phyloP scores from a whole-genome alignment of 2,113 vertebrate genomes.

The Zosterops japonicus region DNA sequence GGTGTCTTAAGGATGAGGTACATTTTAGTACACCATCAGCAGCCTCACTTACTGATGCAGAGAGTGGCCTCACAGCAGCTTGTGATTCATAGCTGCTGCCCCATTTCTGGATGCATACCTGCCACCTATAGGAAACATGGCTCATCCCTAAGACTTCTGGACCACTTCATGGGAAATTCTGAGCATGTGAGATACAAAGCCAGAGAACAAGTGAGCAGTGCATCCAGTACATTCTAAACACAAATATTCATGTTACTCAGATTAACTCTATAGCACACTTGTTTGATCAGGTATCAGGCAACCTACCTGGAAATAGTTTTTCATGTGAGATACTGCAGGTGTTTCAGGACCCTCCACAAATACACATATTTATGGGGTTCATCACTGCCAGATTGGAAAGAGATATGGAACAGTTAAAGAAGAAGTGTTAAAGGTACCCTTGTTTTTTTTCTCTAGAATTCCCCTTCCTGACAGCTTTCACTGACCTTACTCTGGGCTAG shows the following conservation, averaged over 20 bases:
- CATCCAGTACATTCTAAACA: background rate
- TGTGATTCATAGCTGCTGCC: background rate
- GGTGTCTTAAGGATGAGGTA: background rate
- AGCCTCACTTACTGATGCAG: background rate
- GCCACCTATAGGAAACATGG: background rate
- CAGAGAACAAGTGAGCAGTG: background rate
- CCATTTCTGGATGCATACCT: background rate
- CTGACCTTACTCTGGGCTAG: background rate
- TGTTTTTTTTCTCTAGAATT: background rate
- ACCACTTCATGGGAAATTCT: background rate
- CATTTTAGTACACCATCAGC: background rate
- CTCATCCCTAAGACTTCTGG: background rate
- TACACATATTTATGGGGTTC: background rate
- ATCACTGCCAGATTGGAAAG: background rate
- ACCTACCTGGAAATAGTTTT: background rate
- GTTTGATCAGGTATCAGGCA: background rate
- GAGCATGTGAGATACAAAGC: background rate
- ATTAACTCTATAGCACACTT: background rate
- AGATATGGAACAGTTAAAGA: background rate
- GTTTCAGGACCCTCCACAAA: background rate
- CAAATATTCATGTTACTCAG: rapidly evolving
- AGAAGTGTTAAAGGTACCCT: background rate
- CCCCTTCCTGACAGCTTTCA: background rate
- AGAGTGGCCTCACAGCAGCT: background rate
- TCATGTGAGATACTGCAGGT: background rate